Evolutionary conservation across 2,113 vertebrate species (phyloP).

Genomic region (Albula glossodonta): DNA sequence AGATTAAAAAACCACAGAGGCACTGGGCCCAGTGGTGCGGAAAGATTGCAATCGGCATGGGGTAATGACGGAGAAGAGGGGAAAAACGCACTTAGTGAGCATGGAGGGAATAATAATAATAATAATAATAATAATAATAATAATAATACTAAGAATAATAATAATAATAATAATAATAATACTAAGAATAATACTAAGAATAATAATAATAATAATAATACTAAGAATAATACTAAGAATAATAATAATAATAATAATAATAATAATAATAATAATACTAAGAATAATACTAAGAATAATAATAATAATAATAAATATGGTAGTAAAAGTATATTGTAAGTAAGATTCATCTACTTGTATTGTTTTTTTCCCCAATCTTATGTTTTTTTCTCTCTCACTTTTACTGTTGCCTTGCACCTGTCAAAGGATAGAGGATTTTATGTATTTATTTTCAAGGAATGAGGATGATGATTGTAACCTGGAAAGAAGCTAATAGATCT

Average conservation of each 20-base stretch:
- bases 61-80: constrained; percentile 95
- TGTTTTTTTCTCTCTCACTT: constrained; percentile 65
- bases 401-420: background rate
- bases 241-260: constrained; percentile 58
- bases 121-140: constrained; percentile 23
- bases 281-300: constrained; percentile 53
- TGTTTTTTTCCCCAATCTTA: constrained; percentile 50
- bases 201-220: constrained; percentile 73
- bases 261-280: constrained; percentile 77
- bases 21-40: constrained; percentile 98
- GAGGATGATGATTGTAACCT: too few species aligned
- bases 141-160: constrained; percentile 72
- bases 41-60: constrained; percentile 99
- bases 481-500: constrained; percentile 86
- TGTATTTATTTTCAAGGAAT: too few species aligned
- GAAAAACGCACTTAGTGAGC: background rate
- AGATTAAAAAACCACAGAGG: constrained; percentile 99
- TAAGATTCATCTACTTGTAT: constrained; percentile 99
- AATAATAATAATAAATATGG: constrained; percentile 12
- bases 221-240: too few species aligned
- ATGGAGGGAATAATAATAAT: constrained; percentile 84
- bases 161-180: constrained; percentile 71
- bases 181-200: too few species aligned
- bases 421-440: too few species aligned
- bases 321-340: constrained; percentile 98